Evolutionary conservation across 2,888 invertebrate genomes (phyloP), one percentile per base, ranked within the genome.

Genomic region (Thereva nobilitata): DNA sequence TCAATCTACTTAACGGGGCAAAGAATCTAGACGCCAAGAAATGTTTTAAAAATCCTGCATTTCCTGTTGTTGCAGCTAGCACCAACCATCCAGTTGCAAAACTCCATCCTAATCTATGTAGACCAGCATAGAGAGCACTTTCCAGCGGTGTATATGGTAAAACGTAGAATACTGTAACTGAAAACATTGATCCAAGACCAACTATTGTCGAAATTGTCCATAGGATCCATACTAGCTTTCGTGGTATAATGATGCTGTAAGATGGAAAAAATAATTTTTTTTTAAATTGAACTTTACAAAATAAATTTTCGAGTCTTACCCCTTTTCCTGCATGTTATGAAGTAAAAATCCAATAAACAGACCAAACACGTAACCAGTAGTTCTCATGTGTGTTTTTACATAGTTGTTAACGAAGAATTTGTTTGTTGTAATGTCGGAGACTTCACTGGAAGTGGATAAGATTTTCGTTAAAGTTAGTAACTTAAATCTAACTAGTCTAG

Each of bases 381-480:
- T 87, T 74, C 89, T 85, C 87, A 89, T 89, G 71, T 90, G 89
- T 0, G 90, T 90, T 76, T 88, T 89, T n/a, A 89, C 86, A 72
- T 90, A 90, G 0, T 84, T 85, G 66, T 82, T 84, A 49, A 83
- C 83, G 74, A 89, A 90, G 73, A 87, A 90, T 61, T 78, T 79
- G 73, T 89, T 89, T 1, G 80, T 79, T 3, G 85, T 83, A 41
- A 90, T 82, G 72, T 90, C 89, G 41, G 82, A 80, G 12, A 89
- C 80, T 78, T 89, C 89, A 71, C 89, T 90, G 78, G 64, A 84
- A 83, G 67, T 71, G 69, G 41, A 52, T 35, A 56, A 34, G 10
- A 53, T 23, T 23, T 1, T 1, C 1, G 23, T 23, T 23, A 23
- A 23, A 23, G 23, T 23, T 23, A 23, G 2, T 23, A 23, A 23